Percentiles rank a stretch among this genome's conserved stretches.
These are phyloP conservation scores for Muschampia plurimacula DNA, from an alignment of 2,888 invertebrate species.

Conservation along the genomic window DNA sequence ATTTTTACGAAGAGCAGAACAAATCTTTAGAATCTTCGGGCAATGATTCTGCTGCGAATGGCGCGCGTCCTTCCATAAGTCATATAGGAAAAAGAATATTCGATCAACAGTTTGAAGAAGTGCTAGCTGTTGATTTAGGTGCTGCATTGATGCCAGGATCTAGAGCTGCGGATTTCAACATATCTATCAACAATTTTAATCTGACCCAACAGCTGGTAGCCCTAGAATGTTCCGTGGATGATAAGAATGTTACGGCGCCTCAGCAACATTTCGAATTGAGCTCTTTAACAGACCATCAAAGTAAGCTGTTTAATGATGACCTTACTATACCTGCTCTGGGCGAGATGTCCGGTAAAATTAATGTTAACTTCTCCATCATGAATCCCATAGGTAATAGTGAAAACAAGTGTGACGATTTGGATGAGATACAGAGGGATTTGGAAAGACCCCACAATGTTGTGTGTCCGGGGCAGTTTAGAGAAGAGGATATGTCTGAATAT, in stretches of 20 bases:
- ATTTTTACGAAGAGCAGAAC: slow-evolving; percentile 77
- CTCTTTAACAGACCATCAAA: slow-evolving; percentile 64
- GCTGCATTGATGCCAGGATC: slow-evolving; percentile 48
- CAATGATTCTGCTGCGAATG: slow-evolving; percentile 63
- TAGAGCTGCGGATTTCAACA: slow-evolving; percentile 53
- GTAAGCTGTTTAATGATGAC: slow-evolving; percentile 67
- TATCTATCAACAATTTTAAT: slow-evolving; percentile 59
- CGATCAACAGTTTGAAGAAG: slow-evolving; percentile 73
- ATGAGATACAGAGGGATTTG: slow-evolving; percentile 68
- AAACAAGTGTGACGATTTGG: slow-evolving; percentile 64
- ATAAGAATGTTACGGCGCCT: slow-evolving; percentile 57
- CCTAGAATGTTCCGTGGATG: slow-evolving; percentile 57
- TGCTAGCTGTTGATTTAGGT: slow-evolving; percentile 63
- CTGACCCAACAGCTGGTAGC: slow-evolving; percentile 61
- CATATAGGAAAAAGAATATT: slow-evolving; percentile 70
- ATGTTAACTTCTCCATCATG: slow-evolving; percentile 68
- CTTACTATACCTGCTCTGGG: slow-evolving; percentile 55
- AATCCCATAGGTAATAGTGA: slow-evolving; percentile 50
- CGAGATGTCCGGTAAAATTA: slow-evolving; percentile 65
- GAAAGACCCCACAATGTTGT: slow-evolving; percentile 50
- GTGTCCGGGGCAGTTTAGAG: slow-evolving; percentile 54
- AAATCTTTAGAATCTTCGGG: slow-evolving; percentile 72
- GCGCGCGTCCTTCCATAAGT: slow-evolving; percentile 55
- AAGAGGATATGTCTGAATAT: slow-evolving; percentile 62
- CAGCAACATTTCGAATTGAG: slow-evolving; percentile 67